These are phyloP conservation scores for Tichodroma muraria DNA, from an alignment of 2,113 vertebrate genomes.

Conservation along the genomic window DNA sequence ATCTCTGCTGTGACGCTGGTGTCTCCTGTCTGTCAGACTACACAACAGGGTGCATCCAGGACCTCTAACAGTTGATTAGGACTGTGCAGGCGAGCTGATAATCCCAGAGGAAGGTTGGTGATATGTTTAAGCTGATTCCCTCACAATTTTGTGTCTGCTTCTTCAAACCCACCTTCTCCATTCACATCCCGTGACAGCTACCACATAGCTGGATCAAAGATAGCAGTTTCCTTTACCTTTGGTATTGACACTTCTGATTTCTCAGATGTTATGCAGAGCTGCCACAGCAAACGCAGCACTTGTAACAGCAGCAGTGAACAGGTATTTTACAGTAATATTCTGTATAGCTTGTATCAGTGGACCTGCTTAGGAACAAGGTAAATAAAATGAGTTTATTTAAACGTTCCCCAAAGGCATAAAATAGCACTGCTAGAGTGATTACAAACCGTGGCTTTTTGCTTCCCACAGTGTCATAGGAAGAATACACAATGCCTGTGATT, in stretches of 20 bases:
- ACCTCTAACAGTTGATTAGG: not conserved
- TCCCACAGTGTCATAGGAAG: not conserved
- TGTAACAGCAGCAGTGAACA: not conserved
- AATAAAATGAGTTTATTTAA: not conserved
- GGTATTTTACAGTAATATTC: not conserved
- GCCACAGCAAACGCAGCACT: not conserved
- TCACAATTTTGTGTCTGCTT: not conserved
- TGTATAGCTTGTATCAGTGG: not conserved
- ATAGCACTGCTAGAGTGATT: not conserved
- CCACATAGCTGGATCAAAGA: not conserved
- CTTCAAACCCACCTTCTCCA: not conserved
- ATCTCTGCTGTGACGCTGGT: not conserved
- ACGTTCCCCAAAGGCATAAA: not conserved
- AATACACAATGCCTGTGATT: not conserved
- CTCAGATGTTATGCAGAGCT: not conserved
- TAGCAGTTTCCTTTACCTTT: not conserved
- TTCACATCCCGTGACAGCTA: not conserved
- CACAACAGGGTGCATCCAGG: not conserved
- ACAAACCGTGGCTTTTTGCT: not conserved
- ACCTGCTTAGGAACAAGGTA: not conserved
- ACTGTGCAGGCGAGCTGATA: not conserved
- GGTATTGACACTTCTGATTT: not conserved
- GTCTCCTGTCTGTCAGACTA: not conserved
- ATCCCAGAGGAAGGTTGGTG: not conserved
- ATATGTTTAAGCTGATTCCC: not conserved